Evolutionary conservation across 2,113 vertebrate genomes (phyloP).

Genomic region (Pedetes capensis): DNA sequence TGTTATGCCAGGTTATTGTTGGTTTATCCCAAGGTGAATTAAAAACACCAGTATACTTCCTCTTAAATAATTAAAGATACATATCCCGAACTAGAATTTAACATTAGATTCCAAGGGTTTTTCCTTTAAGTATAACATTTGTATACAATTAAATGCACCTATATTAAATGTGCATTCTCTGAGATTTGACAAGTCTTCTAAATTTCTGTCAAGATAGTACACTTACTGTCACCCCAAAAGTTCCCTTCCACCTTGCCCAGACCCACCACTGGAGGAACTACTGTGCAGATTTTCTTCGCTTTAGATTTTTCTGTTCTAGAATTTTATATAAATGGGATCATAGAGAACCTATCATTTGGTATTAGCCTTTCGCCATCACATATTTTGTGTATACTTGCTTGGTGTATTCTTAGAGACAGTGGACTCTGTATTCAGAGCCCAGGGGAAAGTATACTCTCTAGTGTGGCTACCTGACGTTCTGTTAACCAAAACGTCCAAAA

Average conservation of each 20-base stretch:
- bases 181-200: background rate
- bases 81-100: slow-evolving; percentile 31
- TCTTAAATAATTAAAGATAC: background rate
- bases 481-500: background rate
- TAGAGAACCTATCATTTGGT: background rate
- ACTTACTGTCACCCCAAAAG: background rate
- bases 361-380: background rate
- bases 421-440: background rate
- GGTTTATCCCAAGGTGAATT: background rate
- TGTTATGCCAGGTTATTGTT: background rate
- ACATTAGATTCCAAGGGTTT: background rate
- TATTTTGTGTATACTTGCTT: background rate
- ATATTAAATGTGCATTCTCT: background rate
- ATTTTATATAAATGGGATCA: background rate
- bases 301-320: background rate
- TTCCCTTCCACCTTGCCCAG: background rate
- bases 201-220: background rate
- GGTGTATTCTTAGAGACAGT: background rate
- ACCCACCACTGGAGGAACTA: background rate
- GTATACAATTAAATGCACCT: background rate
- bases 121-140: background rate
- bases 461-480: background rate
- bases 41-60: background rate
- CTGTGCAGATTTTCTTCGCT: background rate
- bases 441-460: background rate